Evolutionary conservation across 23 tunicate genomes (phyloP).

Genomic region (Styela plicata): DNA sequence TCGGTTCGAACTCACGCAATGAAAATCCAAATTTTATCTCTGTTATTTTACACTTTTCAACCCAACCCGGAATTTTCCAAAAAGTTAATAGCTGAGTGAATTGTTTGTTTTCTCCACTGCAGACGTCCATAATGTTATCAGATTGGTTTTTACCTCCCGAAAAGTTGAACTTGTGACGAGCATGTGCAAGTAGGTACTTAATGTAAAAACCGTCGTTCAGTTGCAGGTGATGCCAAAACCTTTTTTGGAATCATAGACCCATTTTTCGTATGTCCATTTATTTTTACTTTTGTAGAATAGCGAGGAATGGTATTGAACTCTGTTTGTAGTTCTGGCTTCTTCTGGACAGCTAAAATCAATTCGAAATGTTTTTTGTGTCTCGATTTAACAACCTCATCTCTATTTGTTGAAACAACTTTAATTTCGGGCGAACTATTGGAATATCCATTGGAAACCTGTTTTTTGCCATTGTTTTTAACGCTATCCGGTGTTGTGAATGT

Average conservation of each 20-base stretch:
- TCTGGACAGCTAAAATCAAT: not conserved
- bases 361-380: not conserved
- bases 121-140: no score
- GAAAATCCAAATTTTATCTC: no score
- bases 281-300: not conserved
- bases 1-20: no score
- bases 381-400: not conserved
- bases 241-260: constrained; percentile 11
- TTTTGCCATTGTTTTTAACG: not conserved
- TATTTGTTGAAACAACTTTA: not conserved
- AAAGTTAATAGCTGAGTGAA: no score
- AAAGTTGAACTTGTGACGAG: no score
- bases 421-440: not conserved
- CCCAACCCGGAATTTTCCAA: no score
- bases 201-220: constrained; percentile 1
- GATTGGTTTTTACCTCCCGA: no score
- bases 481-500: not conserved
- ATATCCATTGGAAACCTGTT: no score
- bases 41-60: no score
- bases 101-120: no score
- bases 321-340: not conserved
- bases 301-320: constrained; percentile 6
- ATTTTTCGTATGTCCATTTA: not conserved
- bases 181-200: not conserved
- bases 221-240: not conserved